These are phyloP conservation scores for Mamestra configurata DNA, from an alignment of 1,140 invertebrate genomes.

Conservation along the genomic window DNA sequence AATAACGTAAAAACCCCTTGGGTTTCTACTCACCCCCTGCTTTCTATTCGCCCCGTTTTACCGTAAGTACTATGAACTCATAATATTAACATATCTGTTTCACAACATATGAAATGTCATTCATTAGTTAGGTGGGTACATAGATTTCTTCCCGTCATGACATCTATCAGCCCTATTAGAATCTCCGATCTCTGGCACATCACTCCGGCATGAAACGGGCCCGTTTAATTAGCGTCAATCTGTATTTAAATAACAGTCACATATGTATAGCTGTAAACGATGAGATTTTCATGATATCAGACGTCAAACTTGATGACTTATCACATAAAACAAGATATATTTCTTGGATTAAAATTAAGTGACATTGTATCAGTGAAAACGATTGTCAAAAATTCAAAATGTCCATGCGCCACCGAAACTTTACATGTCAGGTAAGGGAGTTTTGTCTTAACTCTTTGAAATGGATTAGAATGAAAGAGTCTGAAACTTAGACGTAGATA, in stretches of 20 bases:
- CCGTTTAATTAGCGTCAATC: slow-evolving; percentile 52
- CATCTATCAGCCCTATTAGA: slow-evolving; percentile 41
- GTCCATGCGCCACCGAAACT: too few species aligned
- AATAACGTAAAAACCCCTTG: too few species aligned
- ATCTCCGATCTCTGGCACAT: slow-evolving; percentile 64
- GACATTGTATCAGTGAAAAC: neutral
- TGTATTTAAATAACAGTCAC: slow-evolving; percentile 2
- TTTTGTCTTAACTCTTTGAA: too few species aligned
- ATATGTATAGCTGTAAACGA: neutral
- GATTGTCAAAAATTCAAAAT: neutral
- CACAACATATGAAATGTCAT: too few species aligned
- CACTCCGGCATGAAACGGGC: slow-evolving; percentile 53
- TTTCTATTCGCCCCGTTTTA: too few species aligned
- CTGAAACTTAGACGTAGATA: too few species aligned
- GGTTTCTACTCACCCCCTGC: too few species aligned
- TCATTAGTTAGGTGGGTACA: neutral
- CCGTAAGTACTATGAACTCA: too few species aligned
- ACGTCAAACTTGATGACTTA: neutral
- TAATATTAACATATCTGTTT: too few species aligned
- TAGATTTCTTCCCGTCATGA: neutral
- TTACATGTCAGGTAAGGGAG: too few species aligned
- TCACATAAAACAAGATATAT: neutral
- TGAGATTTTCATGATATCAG: neutral
- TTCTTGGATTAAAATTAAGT: too few species aligned
- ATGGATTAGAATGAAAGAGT: too few species aligned